phyloP scores from a whole-genome alignment of 2,888 invertebrate species.

The Drosophila tanythrix region DNA sequence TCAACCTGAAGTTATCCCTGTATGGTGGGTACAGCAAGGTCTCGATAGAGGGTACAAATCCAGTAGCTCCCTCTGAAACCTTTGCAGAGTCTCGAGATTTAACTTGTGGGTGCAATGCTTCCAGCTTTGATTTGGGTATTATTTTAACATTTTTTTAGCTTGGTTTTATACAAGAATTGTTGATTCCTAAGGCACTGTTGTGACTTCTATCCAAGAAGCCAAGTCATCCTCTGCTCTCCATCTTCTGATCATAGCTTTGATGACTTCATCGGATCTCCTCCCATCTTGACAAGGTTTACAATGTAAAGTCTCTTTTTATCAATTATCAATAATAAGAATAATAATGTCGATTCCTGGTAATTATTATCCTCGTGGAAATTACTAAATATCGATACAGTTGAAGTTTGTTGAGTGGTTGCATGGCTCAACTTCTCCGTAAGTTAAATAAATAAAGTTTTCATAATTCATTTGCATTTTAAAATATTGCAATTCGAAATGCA shows the following conservation, averaged over 20 bases:
- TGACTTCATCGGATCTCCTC: too few species aligned
- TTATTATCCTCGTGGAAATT: too few species aligned
- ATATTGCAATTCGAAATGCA: slow-evolving; percentile 11
- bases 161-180: not conserved
- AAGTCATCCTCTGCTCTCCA: not conserved
- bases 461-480: not conserved
- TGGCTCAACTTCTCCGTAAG: not conserved
- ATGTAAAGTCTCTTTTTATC: not conserved
- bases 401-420: not conserved
- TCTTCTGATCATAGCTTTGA: not conserved
- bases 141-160: not conserved
- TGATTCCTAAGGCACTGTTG: fast-evolving
- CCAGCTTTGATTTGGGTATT: not conserved
- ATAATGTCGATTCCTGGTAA: not conserved
- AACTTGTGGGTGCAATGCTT: not conserved
- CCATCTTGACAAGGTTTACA: not conserved
- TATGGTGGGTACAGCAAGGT: not conserved
- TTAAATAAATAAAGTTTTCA: not conserved
- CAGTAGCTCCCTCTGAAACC: too few species aligned
- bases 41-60: not conserved
- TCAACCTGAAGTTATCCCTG: not conserved
- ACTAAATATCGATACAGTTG: not conserved
- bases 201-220: not conserved
- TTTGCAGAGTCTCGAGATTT: not conserved
- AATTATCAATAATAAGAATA: not conserved